Conservation (phyloP, 2,113 vertebrate genomes). For the Polypterus bichir region DNA sequence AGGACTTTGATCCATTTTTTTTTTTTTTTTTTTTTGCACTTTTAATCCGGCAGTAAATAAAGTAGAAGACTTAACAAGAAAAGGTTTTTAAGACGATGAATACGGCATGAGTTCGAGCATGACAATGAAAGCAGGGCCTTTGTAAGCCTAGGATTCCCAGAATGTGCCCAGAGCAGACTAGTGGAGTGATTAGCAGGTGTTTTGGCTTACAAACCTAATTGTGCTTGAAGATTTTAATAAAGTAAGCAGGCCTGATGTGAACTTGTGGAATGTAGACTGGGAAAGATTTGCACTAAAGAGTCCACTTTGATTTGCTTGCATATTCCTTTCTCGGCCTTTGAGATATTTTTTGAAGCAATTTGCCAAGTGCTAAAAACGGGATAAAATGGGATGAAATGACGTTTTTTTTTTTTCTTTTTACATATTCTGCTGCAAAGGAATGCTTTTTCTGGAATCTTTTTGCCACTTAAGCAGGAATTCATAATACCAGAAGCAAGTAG, state of each 20-base stretch:
- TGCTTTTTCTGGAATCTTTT: neutral
- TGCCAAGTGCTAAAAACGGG: too few species aligned
- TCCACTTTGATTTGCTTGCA: too few species aligned
- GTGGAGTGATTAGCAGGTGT: neutral
- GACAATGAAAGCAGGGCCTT: neutral
- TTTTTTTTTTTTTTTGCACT: neutral
- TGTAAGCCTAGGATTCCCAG: neutral
- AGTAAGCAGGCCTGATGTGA: neutral
- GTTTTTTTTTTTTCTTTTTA: neutral
- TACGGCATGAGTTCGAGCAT: neutral
- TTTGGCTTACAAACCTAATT: neutral
- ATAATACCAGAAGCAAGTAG: neutral
- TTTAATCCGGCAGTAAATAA: neutral
- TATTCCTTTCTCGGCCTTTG: too few species aligned
- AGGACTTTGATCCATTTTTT: conserved; percentile 55
- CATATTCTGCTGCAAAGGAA: too few species aligned
- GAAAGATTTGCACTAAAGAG: neutral
- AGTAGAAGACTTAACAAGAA: neutral
- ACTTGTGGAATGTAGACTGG: neutral
- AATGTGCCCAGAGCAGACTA: neutral
- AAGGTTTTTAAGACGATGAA: neutral
- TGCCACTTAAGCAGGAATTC: neutral
- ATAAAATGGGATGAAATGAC: too few species aligned
- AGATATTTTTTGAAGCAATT: too few species aligned
- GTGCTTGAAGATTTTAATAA: neutral